Conservation (phyloP, 2,797 vertebrate species). For the Lepus townsendii region DNA sequence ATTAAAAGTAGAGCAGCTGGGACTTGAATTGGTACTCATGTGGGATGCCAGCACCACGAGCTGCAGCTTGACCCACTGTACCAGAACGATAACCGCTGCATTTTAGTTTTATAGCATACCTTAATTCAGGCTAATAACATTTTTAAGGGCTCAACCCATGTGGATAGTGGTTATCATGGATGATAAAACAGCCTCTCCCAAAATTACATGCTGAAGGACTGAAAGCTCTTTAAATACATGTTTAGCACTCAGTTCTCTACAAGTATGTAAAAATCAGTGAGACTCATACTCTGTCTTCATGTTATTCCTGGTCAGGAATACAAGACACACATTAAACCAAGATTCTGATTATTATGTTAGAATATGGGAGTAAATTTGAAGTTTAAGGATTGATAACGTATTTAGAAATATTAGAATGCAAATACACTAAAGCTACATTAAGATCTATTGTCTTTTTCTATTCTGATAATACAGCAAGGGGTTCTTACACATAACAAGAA, state of each 20-base stretch:
- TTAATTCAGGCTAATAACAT: constrained; percentile 30
- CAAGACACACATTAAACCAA: constrained; percentile 1
- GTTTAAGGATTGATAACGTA: constrained; percentile 15
- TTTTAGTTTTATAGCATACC: constrained; percentile 21
- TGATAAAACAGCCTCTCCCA: neutral
- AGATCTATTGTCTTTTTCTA: too few species aligned
- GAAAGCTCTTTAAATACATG: too few species aligned
- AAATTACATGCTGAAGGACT: neutral
- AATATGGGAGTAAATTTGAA: neutral
- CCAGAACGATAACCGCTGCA: neutral
- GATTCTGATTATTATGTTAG: neutral
- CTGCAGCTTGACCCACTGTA: too few species aligned
- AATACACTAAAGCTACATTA: neutral
- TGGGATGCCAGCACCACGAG: too few species aligned
- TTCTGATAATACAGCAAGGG: neutral
- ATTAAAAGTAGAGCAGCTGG: too few species aligned
- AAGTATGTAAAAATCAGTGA: constrained; percentile 1
- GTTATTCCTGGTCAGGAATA: neutral
- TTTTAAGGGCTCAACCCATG: neutral
- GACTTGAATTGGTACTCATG: too few species aligned
- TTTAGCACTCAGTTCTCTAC: neutral
- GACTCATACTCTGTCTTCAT: constrained; percentile 4
- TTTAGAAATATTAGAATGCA: constrained; percentile 38
- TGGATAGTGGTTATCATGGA: neutral
- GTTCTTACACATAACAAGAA: neutral